Evolutionary conservation across 1,140 invertebrate genomes (phyloP).

Genomic region (Helicoverpa armigera): DNA sequence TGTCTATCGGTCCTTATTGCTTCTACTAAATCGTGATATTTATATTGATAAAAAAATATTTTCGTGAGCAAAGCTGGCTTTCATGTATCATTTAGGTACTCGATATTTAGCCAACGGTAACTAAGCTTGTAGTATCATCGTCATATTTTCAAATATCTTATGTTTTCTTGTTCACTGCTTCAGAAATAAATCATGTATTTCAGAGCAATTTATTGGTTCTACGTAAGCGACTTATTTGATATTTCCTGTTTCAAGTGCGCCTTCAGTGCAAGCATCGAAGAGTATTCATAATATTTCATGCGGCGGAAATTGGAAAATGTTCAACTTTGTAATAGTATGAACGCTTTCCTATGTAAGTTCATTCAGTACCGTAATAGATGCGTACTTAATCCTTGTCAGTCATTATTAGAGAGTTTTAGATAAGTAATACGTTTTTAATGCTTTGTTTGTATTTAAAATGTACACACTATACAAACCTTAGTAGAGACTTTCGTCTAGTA

Average conservation of each 20-base stretch:
- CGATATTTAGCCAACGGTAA: background rate
- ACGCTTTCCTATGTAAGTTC: slow-evolving; percentile 31
- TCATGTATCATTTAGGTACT: background rate
- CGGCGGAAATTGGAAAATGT: slow-evolving; percentile 59
- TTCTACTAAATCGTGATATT: no score
- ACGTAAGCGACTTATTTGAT: slow-evolving; percentile 25
- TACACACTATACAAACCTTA: no score
- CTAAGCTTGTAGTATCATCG: no score
- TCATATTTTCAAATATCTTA: no score
- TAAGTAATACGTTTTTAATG: no score
- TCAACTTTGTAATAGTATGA: slow-evolving; percentile 50
- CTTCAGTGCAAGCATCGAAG: slow-evolving; percentile 29
- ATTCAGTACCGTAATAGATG: background rate
- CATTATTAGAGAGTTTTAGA: background rate
- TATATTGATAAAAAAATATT: no score
- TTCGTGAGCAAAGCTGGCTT: no score
- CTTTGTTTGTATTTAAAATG: no score
- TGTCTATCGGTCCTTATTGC: background rate
- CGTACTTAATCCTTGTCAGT: background rate
- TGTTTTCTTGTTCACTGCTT: background rate
- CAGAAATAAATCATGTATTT: background rate
- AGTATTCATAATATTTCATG: slow-evolving; percentile 59
- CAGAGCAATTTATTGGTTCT: slow-evolving; percentile 14
- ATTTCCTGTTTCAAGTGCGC: slow-evolving; percentile 42
- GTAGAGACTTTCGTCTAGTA: no score